Evolutionary conservation across 2,797 vertebrate species (phyloP), one percentile per base, ranked within the genome.

Genomic region (Micropoecilia bifurca): DNA sequence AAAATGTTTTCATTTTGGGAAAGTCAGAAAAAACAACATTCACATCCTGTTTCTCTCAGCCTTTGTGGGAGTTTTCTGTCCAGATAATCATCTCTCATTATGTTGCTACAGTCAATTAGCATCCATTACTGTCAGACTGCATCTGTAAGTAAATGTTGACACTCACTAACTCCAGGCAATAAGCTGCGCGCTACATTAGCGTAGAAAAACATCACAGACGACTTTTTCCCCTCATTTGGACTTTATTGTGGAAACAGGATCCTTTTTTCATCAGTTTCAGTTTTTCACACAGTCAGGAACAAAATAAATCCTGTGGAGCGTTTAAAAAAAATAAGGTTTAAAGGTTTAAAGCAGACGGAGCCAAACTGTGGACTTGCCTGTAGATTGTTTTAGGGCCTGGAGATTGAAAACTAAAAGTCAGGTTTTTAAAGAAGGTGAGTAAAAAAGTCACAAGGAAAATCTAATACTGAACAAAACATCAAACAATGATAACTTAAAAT

Each of bases 61-160:
- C 80, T 90, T 86, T 84, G 88, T 90, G 91, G 89, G 91, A 92
- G 83, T 88, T 91, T 89, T 78, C 69, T 47, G 72, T 72, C 22
- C 83, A 73, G 91, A 91, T 93, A 90, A 91, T 90, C 73, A 90
- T 89, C 90, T 86, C 88, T 88, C 83, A 91, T 93, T 91, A 90
- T 88, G 84, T 89, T 76, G 86, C 89, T 88, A 33, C 88, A 85
- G 85, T 93, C 88, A 87, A 87, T 93, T 92, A 90, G 86, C 88
- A 84, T 90, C 92, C 86, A 91, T 92, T 92, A 90, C 87, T 90
- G 90, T 92, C 91, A 90, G 77, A 75, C 90, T 85, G 85, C 84
- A 90, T 91, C 89, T 90, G 84, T 88, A 85, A 75, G 81, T 83
- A 87, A 91, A 90, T 90, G 91, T 91, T 91, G 90, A 91, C 88